Evolutionary conservation across 2,113 vertebrate species (phyloP), one percentile per base, ranked within the genome.

Genomic region (Limnothrissa miodon): DNA sequence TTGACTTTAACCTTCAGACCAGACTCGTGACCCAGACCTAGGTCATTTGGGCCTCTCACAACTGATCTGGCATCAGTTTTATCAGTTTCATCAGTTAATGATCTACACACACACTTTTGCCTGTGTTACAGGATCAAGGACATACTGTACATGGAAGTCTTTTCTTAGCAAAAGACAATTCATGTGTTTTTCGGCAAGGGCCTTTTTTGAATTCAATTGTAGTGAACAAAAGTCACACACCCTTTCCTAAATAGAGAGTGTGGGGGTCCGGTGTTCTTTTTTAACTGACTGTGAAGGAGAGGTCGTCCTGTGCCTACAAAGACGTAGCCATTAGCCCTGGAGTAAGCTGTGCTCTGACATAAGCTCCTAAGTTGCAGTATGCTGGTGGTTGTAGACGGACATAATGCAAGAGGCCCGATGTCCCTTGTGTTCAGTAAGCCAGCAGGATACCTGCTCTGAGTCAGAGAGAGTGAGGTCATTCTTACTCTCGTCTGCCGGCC

Each of bases 81-180:
- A n/a, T n/a, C n/a, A n/a, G n/a, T n/a, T n/a, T n/a, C n/a, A n/a
- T n/a, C n/a, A n/a, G n/a, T n/a, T n/a, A n/a, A n/a, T n/a, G n/a
- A n/a, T n/a, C n/a, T 25, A 66, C 59, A 66, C 59, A 66, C 59
- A 66, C 59, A 66, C n/a, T 25, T 66, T 15, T 66, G 59, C 33
- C n/a, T 66, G 25, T 66, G 25, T 29, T 66, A 23, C 19, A 5
- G 51, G 51, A 53, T 53, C 51, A 5, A 59, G 6, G 56, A 5
- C 23, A n/a, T 62, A 9, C 0, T 39, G 0, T 59, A 45, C 15
- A 2, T 78, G 56, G 19, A 19, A 23, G 1, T 59, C 46, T 48
- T 48, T 48, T 48, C 46, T 15, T 48, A 48, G 46, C 46, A 13
- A 48, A 48, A 15, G 46, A 48, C 13, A 48, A 48, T 48, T 10